Conservation (phyloP, 2,113 vertebrate species). For the Erpornis zantholeuca region DNA sequence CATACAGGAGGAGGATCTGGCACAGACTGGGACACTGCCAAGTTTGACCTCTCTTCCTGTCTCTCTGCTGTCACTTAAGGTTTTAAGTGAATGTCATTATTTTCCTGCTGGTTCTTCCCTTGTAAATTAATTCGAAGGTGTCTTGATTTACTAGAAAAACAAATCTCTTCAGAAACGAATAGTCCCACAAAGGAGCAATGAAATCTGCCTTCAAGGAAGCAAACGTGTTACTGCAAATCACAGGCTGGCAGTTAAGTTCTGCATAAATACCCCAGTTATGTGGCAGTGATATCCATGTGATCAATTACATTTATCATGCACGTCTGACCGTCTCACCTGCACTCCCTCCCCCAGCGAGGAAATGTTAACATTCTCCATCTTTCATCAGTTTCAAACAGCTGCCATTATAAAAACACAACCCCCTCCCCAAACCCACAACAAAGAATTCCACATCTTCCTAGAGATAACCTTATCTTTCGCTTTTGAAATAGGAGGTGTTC, state of each 20-base stretch:
- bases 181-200: background rate
- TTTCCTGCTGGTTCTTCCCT: background rate
- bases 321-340: conserved; percentile 42
- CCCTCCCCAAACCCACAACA: background rate
- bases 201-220: conserved; percentile 31
- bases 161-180: background rate
- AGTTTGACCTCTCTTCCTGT: background rate
- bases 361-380: conserved; percentile 34
- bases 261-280: background rate
- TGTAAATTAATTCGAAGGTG: background rate
- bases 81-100: background rate
- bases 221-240: background rate
- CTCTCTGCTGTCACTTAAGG: background rate
- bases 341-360: background rate
- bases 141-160: background rate
- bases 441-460: conserved; percentile 19
- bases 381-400: conserved; percentile 45
- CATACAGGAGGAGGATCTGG: background rate
- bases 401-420: background rate
- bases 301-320: background rate
- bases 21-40: background rate
- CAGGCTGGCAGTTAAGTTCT: background rate
- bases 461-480: conserved; percentile 45
- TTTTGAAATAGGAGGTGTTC: conserved; percentile 22
- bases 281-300: background rate